phyloP scores from a whole-genome alignment of 1,140 invertebrate species.

The Procambarus virginalis region DNA sequence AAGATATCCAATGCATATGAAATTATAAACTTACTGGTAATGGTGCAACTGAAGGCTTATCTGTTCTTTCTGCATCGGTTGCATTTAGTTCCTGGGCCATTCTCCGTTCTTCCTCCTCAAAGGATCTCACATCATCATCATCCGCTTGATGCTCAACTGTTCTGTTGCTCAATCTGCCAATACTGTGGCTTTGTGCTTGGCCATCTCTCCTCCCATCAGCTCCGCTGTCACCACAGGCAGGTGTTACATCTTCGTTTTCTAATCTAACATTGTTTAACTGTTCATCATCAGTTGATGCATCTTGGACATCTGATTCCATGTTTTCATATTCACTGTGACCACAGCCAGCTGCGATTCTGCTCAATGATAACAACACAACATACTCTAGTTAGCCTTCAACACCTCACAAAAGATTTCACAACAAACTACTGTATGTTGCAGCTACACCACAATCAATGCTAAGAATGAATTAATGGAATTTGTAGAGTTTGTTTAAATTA shows the following conservation, averaged over 20 bases:
- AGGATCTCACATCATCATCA: constrained; percentile 73
- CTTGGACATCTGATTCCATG: constrained; percentile 52
- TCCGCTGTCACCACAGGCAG: background rate
- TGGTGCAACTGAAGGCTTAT: constrained; percentile 28
- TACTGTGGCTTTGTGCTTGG: background rate
- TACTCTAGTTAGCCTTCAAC: background rate
- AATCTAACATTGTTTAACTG: constrained; percentile 11
- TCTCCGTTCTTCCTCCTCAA: constrained; percentile 76
- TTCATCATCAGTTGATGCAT: constrained; percentile 57
- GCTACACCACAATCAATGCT: background rate
- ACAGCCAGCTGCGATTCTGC: constrained; percentile 40
- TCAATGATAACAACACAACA: constrained; percentile 32
- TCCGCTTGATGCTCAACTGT: constrained; percentile 45
- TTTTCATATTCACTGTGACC: constrained; percentile 63
- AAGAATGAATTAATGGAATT: background rate
- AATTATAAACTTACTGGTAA: constrained; percentile 22
- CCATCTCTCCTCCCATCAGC: constrained; percentile 7
- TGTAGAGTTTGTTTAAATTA: background rate
- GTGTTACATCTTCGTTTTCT: background rate
- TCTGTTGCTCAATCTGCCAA: constrained; percentile 21
- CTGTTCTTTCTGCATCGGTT: constrained; percentile 24
- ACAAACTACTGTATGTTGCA: background rate
- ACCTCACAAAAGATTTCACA: background rate
- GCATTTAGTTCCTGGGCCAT: constrained; percentile 73
- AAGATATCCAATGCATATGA: background rate